Evolutionary conservation across 1,140 invertebrate species (phyloP).

Genomic region (Drosophila baimaii): DNA sequence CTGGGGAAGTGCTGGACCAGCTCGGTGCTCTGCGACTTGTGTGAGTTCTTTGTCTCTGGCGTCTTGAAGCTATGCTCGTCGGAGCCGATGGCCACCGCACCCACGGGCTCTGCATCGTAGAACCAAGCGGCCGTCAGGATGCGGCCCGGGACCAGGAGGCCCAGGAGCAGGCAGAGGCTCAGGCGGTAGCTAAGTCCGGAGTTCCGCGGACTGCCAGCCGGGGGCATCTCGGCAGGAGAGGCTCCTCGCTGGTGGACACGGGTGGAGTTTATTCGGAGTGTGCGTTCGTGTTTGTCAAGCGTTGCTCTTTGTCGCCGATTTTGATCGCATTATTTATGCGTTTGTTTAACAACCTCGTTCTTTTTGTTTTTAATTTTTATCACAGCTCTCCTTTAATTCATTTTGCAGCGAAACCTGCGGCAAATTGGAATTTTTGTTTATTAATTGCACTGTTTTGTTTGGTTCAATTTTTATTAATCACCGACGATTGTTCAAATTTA

Average conservation of each 20-base stretch:
- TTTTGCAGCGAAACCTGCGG: slow-evolving; percentile 39
- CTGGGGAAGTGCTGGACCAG: slow-evolving; percentile 68
- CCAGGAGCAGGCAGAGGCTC: slow-evolving; percentile 43
- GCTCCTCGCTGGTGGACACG: slow-evolving; percentile 9
- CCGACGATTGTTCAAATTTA: slow-evolving; percentile 43
- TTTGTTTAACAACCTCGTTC: slow-evolving; percentile 19
- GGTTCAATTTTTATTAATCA: slow-evolving; percentile 47
- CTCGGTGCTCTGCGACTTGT: slow-evolving; percentile 66
- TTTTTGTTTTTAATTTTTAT: slow-evolving; percentile 8
- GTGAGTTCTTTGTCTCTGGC: slow-evolving; percentile 65
- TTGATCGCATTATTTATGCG: slow-evolving; percentile 50
- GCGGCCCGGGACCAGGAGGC: slow-evolving; percentile 35
- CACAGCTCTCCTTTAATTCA: slow-evolving; percentile 47
- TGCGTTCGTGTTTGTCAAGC: slow-evolving; percentile 42
- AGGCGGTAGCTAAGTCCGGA: slow-evolving; percentile 22
- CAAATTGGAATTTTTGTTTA: slow-evolving; percentile 49
- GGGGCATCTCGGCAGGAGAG: slow-evolving; percentile 39
- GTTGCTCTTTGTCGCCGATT: slow-evolving; percentile 50
- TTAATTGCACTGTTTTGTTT: slow-evolving; percentile 56
- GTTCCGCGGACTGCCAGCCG: slow-evolving; percentile 23
- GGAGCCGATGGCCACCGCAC: slow-evolving; percentile 44
- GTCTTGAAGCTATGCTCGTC: slow-evolving; percentile 73
- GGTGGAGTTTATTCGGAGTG: neutral
- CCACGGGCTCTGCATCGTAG: slow-evolving; percentile 59
- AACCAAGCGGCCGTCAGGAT: slow-evolving; percentile 43